phyloP scores from a whole-genome alignment of 2,797 vertebrate genomes.

The Galago senegalensis region DNA sequence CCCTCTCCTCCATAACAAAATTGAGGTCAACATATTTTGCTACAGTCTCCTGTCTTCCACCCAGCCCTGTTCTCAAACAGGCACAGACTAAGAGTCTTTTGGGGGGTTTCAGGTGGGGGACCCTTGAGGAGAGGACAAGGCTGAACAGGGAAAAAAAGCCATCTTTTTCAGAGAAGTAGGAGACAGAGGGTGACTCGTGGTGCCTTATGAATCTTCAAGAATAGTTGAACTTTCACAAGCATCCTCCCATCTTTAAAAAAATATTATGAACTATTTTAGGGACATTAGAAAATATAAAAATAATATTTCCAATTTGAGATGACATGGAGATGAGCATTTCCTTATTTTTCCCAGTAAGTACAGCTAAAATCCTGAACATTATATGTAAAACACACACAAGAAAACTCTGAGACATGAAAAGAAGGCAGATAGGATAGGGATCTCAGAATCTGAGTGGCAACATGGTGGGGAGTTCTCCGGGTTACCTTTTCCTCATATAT shows the following conservation, averaged over 20 bases:
- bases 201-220: neutral
- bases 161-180: neutral
- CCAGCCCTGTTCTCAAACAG: neutral
- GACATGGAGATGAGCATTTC: neutral
- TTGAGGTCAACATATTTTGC: neutral
- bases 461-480: neutral
- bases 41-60: neutral
- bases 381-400: neutral
- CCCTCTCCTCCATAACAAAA: neutral
- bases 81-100: neutral
- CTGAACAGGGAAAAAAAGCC: too few relatives aligned
- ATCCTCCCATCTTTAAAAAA: neutral
- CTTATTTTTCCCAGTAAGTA: neutral
- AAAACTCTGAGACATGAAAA: neutral
- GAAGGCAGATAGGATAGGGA: neutral
- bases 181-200: neutral
- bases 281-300: neutral
- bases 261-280: neutral
- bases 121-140: neutral
- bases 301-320: neutral
- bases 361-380: neutral
- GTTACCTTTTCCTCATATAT: neutral
- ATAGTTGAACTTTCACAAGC: neutral
- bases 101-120: fast-evolving
- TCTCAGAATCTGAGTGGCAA: neutral